Base-by-base conservation (phyloP, 1,140 invertebrate species). In the Hermetia illucens region DNA sequence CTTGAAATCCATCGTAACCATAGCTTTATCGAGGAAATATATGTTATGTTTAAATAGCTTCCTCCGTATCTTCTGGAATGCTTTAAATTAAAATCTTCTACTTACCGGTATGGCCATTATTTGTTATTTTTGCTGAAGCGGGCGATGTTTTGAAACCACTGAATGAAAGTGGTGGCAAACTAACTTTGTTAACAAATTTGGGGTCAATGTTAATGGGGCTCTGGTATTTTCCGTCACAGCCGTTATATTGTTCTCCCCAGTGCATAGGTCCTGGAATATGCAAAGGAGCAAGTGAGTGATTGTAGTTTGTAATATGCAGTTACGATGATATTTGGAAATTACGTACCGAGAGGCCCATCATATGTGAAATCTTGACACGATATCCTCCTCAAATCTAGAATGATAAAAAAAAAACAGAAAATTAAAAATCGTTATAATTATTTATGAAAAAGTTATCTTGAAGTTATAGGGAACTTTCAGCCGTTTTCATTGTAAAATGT, bases 151-250 rank as follows among this genome's bases (percentile, higher is more conserved):
- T 56, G 40, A 82, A 72, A 33, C 74, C 67, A 5, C 58, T 41
- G 50, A 80, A 69, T 39, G 45, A 43, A 22, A 84, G 55, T 4
- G 66, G 56, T 0, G 70, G 65, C 29, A 76, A 63, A 2, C 24
- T 13, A 12, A 43, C 46, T 5, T 35, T 21, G 32, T 66, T 67
- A 3, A 82, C 78, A n/a, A 65, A 58, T 3, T 77, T 67, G 22
- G 77, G 68, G 44, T 79, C 70, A 35, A 88, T 87, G 50, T 88
- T 78, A 29, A 88, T 87, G 0, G 84, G 84, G 36, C 82, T 85
- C 51, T 88, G 84, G 48, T 77, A 74, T 57, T 84, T 83, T 15
- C 82, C 82, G 15, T 72, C 62, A 46, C 82, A 86, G 15, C 70
- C 65, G 3, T 70, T 52, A 46, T 71, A 83, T 2, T 71, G 59